Conservation (phyloP, 2,888 invertebrate species). For the Corythucha ciliata region DNA sequence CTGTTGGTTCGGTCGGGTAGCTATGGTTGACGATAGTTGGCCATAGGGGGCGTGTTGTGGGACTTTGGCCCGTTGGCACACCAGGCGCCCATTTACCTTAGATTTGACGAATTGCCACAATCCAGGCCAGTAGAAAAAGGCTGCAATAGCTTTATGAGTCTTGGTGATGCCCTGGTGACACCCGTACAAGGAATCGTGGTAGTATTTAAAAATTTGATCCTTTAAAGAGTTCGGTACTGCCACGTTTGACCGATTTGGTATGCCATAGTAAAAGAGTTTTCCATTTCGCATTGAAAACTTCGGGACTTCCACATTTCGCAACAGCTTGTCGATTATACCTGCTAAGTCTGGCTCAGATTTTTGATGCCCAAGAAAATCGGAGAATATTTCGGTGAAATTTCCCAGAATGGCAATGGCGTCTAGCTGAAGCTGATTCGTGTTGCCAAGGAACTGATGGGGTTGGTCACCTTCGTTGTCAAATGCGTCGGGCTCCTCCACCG, state of each 20-base stretch:
- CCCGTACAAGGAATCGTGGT: neutral
- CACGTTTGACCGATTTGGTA: too few species aligned
- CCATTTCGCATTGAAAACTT: neutral
- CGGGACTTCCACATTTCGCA: neutral
- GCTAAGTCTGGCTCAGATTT: neutral
- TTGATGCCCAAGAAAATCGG: too few species aligned
- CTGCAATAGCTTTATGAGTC: neutral
- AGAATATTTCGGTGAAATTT: too few species aligned
- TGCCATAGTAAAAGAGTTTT: too few species aligned
- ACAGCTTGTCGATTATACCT: neutral
- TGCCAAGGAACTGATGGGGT: too few species aligned
- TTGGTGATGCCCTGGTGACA: neutral
- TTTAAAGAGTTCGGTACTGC: slow-evolving; percentile 1
- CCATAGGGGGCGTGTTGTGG: slow-evolving; percentile 7
- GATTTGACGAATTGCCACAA: slow-evolving; percentile 1
- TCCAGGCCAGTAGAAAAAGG: slow-evolving; percentile 9
- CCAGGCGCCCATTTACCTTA: neutral
- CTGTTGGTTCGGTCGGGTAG: slow-evolving; percentile 6
- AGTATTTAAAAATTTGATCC: slow-evolving; percentile 7
- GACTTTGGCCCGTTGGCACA: neutral
- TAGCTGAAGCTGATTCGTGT: too few species aligned
- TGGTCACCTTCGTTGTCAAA: too few species aligned
- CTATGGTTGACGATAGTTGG: slow-evolving; percentile 1
- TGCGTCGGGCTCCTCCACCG: too few species aligned
- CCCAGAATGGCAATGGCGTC: too few species aligned